phyloP scores from a whole-genome alignment of 2,113 vertebrate genomes.

The Tichodroma muraria region DNA sequence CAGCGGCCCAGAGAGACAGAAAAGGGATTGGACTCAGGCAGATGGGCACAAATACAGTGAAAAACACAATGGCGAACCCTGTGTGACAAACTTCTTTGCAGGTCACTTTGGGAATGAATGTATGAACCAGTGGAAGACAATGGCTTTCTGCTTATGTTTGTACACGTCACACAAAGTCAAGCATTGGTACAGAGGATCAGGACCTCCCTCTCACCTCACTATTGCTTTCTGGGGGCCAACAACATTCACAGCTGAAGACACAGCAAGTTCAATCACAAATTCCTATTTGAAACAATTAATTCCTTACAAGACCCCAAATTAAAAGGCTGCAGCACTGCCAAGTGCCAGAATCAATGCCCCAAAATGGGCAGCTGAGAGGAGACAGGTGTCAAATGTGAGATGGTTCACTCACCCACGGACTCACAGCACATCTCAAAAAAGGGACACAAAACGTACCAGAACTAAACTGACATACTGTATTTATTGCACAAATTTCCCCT shows the following conservation, averaged over 20 bases:
- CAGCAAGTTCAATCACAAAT: not conserved
- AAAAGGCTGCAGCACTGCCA: not conserved
- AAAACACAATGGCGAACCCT: not conserved
- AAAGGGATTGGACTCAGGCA: not conserved
- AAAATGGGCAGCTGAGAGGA: no score
- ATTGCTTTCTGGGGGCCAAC: accelerated
- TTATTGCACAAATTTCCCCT: slow-evolving; percentile 99
- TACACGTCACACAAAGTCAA: not conserved
- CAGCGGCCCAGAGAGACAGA: not conserved
- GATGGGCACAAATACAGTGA: not conserved
- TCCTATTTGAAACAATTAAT: not conserved
- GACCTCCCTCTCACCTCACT: not conserved
- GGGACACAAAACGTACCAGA: not conserved
- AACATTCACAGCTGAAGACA: not conserved
- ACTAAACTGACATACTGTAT: slow-evolving; percentile 77
- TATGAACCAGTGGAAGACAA: not conserved
- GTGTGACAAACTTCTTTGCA: not conserved
- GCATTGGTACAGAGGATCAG: accelerated
- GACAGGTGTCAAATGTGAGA: not conserved
- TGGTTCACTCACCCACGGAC: accelerated
- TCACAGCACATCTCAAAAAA: not conserved
- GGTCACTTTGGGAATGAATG: not conserved
- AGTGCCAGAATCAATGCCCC: accelerated
- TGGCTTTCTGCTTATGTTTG: no score
- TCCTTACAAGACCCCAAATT: accelerated